Evolutionary conservation across 2,113 vertebrate genomes (phyloP), one percentile per base, ranked within the genome.

Genomic region (Planiliza haematocheilus): DNA sequence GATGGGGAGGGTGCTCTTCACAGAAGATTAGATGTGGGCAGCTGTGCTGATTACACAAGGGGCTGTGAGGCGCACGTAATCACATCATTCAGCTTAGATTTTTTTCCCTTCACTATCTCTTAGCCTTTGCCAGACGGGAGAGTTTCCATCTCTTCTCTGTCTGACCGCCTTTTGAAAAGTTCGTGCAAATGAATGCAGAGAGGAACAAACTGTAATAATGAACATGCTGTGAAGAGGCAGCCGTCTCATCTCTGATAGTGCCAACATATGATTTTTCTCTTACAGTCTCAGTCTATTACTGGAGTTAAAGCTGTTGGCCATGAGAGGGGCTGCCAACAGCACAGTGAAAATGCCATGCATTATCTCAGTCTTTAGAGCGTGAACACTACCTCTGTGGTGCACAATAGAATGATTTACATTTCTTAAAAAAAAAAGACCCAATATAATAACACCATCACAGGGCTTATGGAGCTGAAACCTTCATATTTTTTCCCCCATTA

Each of bases 31-130:
- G 78, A 88, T 83, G 85, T 82, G 80, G 76, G 74, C 75, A 85
- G 76, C 4, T 14, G 82, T 58, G 75, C 84, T 91, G 91, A 92
- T 92, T 90, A 83, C 89, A 86, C 85, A 90, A 91, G 91, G 79
- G 84, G 67, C 88, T 86, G 78, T 67, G 65, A 79, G 70, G 72
- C 48, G 37, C 78, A 73, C 18, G 20, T 58, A 85, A 85, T 89
- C 81, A 86, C 57, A 61, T 84, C 78, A 83, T 57, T 68, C 58
- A 65, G 79, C 79, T 83, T 71, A 87, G 73, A 76, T 70, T 83
- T 48, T 70, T 59, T 17, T 38, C 53, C 56, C 43, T 41, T 10
- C 18, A 59, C 61, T 55, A 50, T 64, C 65, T 78, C 59, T 60
- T 37, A 75, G 60, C 58, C 69, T 59, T 58, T 74, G 79, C 61